Base-by-base conservation (phyloP, 2,113 vertebrate species). In the Scolopax mira region DNA sequence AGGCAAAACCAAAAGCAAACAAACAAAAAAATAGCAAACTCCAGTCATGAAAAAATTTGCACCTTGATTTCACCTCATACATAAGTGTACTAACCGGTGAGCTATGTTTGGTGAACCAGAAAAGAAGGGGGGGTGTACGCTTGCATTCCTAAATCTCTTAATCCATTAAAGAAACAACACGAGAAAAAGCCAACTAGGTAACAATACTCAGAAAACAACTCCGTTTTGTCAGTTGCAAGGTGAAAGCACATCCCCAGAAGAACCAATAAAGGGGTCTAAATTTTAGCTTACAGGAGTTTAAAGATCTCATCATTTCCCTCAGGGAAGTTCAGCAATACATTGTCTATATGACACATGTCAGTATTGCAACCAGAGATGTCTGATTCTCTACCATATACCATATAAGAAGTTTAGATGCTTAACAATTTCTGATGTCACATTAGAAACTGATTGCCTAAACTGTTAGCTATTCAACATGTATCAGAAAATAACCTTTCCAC, bases 341-440 rank as follows among this genome's bases (percentile, higher is more conserved):
- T n/a, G 5, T 14, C 64, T 37, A 4, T 8, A 12, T 0, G 0
- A 31, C 37, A 16, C 0, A 1, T 35, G 9, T 28, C 35, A 6
- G 21, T 4, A 10, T 0, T 18, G 46, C n/a, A 71, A 46, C 11
- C 12, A 41, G 42, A 81, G 14, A 48, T 3, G 2, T 16, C 39
- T 2, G 5, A 1, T 14, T 54, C 37, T 39, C 15, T 67, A 62
- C 13, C 13, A 5, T 9, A 6, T 1, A 41, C 16, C 25, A 16
- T 1, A 0, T 9, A 55, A 81, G 28, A 71, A 42, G 18, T n/a
- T 58, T 8, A 48, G 65, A 30, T 46, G 23, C 41, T 62, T 48
- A 44, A 78, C 55, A 39, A 3, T 39, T 81, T 37, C 60, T 58
- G 49, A 41, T 21, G 28, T 73, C 51, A 16, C 6, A 0, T 1